These are phyloP conservation scores for Sebastes oblongus DNA, from an alignment of 2,797 vertebrate genomes.

Conservation along the genomic window DNA sequence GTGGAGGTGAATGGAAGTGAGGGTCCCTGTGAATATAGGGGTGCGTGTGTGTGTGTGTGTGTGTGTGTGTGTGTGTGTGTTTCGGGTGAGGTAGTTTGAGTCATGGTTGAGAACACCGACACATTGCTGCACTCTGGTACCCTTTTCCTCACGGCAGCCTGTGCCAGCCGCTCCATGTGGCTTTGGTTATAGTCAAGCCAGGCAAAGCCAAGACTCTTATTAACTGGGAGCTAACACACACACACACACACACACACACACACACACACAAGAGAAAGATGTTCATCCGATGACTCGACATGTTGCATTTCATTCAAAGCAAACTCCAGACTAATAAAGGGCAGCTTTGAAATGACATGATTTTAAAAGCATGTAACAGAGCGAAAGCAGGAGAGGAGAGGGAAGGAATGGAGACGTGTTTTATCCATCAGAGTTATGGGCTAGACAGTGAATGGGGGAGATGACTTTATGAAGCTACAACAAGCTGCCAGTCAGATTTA, in stretches of 20 bases:
- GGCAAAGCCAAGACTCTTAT: slow-evolving; percentile 53
- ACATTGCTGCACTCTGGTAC: slow-evolving; percentile 22
- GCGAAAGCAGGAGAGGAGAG: background rate
- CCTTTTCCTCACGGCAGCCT: slow-evolving; percentile 26
- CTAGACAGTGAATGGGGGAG: slow-evolving; percentile 18
- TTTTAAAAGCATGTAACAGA: slow-evolving; percentile 44
- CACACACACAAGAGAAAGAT: slow-evolving; percentile 7
- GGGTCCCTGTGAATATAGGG: background rate
- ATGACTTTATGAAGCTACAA: slow-evolving; percentile 34
- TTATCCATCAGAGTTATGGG: slow-evolving; percentile 48
- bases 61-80: background rate
- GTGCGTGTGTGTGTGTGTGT: background rate
- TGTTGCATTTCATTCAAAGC: slow-evolving; percentile 56
- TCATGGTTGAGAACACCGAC: slow-evolving; percentile 24
- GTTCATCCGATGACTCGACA: slow-evolving; percentile 39
- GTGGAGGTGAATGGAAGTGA: background rate
- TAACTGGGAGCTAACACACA: slow-evolving; percentile 42
- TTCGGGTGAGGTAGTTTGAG: background rate
- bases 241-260: slow-evolving; percentile 2
- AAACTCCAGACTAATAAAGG: slow-evolving; percentile 49
- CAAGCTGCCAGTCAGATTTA: slow-evolving; percentile 35
- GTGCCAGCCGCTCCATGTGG: slow-evolving; percentile 69
- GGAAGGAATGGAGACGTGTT: slow-evolving; percentile 22
- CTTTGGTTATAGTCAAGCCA: slow-evolving; percentile 60
- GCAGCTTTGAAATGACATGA: slow-evolving; percentile 36